Evolutionary conservation across 2,888 invertebrate genomes (phyloP), one percentile per base, ranked within the genome.

Genomic region (Tinea semifulvella): DNA sequence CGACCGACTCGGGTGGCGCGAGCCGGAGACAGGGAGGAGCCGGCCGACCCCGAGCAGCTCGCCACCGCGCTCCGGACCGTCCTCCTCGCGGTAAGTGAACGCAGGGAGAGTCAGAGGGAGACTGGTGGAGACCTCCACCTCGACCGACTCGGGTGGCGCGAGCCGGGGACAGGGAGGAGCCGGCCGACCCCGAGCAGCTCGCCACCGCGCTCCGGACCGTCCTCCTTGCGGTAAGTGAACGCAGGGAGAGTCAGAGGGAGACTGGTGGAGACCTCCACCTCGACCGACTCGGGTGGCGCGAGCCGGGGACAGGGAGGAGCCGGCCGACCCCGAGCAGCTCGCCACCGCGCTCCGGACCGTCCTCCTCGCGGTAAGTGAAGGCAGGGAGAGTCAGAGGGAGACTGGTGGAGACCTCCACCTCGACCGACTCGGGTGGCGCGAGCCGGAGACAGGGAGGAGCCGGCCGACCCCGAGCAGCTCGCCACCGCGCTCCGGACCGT

Each of bases 71-170:
- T 90, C 43, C 84, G 85, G 50, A 82, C 79, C 28, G 87, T 90
- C 3, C 69, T 94, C 47, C 88, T 86, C 50, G 86, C 88, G 39
- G 89, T 90, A 50, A 71, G 82, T 53, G 7, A 7, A 5, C 11
- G n/a, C n/a, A n/a, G n/a, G n/a, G n/a, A n/a, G 96, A 96, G 0
- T 85, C 96, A 43, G 84, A 90, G 27, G 94, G 95, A 65, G 89
- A 93, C 13, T 92, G 92, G 1, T 94, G 91, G 91, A 85, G 90
- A 50, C 88, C 88, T 0, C 84, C 85, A 8, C 84, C 85, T 18
- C 52, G 56, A 74, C 87, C 49, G 76, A 85, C 18, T 83, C 81
- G 3, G 73, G 82, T 55, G 82, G 82, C 39, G 77, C 83, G 3
- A 81, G 86, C 42, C 83, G 84, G 2, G 66, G 87, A 48, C 38